These are phyloP conservation scores for Aegotheles bennettii DNA, from an alignment of 2,113 vertebrate species.

Conservation along the genomic window DNA sequence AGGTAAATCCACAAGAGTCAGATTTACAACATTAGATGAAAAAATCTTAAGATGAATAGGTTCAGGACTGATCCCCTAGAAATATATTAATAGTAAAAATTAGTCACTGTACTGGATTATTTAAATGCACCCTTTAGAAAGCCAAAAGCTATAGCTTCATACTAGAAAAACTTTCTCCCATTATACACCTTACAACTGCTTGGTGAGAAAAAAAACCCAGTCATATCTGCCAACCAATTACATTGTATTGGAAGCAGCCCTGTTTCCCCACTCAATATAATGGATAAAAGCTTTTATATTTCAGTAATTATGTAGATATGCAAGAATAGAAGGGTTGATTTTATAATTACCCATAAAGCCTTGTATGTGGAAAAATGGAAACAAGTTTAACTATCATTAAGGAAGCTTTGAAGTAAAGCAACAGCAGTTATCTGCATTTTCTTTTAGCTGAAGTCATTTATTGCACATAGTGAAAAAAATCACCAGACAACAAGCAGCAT, in stretches of 20 bases:
- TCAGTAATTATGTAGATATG: not conserved
- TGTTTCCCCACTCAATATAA: not conserved
- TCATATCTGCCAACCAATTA: not conserved
- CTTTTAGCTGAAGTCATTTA: not conserved
- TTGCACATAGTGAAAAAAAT: not conserved
- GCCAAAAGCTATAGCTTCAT: not conserved
- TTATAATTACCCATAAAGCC: not conserved
- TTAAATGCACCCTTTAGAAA: not conserved
- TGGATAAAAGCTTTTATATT: not conserved
- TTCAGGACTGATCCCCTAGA: conserved; percentile 93
- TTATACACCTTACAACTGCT: not conserved
- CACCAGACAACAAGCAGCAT: not conserved
- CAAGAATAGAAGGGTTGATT: not conserved
- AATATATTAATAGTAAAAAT: conserved; percentile 12
- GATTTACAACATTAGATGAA: conserved; percentile 93
- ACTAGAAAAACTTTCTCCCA: not conserved
- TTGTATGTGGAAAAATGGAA: not conserved
- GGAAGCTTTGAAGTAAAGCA: not conserved
- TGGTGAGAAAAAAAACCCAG: not conserved
- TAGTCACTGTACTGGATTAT: not conserved
- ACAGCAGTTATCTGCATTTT: not conserved
- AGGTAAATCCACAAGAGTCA: conserved; percentile 96
- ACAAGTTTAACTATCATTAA: not conserved
- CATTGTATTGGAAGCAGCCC: not conserved
- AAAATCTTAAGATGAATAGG: conserved; percentile 98